Evolutionary conservation across 30 jellyfish, hydroid and myxozoan genomes (phyloP), one percentile per base, ranked within the genome.

Genomic region (Aurelia sp.): DNA sequence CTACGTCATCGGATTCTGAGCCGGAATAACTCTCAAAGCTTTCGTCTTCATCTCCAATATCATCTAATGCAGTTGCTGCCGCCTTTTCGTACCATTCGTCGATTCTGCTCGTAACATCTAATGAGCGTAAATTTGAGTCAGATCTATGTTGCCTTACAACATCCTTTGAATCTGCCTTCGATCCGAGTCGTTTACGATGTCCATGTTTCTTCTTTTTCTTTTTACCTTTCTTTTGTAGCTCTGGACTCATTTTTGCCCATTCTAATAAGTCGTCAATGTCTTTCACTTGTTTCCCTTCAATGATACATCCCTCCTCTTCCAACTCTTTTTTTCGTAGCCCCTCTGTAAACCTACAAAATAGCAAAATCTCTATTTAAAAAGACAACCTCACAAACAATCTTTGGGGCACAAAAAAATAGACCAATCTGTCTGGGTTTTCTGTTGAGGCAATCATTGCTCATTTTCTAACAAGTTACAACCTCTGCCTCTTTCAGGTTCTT

Each of bases 71-170:
- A 60, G 21, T 21, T 41, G 93, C 78, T 13, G 87, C 12, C 3
- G 93, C 93, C 41, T 64, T 63, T 69, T 84, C 88, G 63, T 84
- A 84, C 93, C 93, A 84, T 63, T 71, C 66, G 55, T 72, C 78
- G 41, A 84, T 63, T 27, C 93, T 62, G 18, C 82, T 72, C 16
- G 85, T 62, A 17, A 72, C 82, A 6, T 84, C 88, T 9, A 65
- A 21, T 20, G 86, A 72, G 41, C 84, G 44, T 71, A 84, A n/a
- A 66, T 73, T 84, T 41, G 88, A 84, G 44, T 84, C 93, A 0
- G 88, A 72, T 35, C 58, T 63, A 21, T 72, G 27, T 13, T 78
- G 87, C 76, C 65, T 63, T 1, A 84, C 24, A 47, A 20, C 17
- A 16, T 60, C 47, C 2, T 41, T 70, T 22, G 93, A 48, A 5